Conservation (phyloP, 2,888 invertebrate species). For the Mimas tiliae region DNA sequence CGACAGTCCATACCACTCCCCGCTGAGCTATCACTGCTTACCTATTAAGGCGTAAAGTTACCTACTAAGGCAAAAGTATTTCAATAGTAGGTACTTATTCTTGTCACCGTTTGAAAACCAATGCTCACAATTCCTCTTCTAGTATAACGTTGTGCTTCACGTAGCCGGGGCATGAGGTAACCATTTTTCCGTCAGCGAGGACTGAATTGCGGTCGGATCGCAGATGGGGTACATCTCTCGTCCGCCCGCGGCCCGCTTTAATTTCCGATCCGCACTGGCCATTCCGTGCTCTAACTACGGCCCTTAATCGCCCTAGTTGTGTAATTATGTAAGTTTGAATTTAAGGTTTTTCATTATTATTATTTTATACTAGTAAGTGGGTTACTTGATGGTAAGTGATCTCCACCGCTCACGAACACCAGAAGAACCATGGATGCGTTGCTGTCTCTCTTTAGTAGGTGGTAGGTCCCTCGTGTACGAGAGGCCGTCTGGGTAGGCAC, state of each 20-base stretch:
- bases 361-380: neutral
- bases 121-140: neutral
- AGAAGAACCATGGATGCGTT: too few relatives aligned
- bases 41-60: too few relatives aligned
- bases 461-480: too few relatives aligned
- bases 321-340: neutral
- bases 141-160: neutral
- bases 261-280: constrained; percentile 56
- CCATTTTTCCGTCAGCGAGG: neutral
- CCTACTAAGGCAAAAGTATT: too few relatives aligned
- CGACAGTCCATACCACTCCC: too few relatives aligned
- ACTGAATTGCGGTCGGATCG: neutral
- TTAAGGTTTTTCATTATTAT: neutral
- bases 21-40: too few relatives aligned
- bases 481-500: too few relatives aligned
- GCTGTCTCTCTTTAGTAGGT: too few relatives aligned
- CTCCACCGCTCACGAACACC: too few relatives aligned
- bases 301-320: neutral
- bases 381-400: too few relatives aligned
- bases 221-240: constrained; percentile 45
- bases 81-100: too few relatives aligned
- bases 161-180: neutral
- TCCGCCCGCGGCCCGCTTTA: constrained; percentile 51
- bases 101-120: too few relatives aligned
- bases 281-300: constrained; percentile 42